Conservation (phyloP, 2,888 invertebrate species). For the Punctoribates punctum region DNA sequence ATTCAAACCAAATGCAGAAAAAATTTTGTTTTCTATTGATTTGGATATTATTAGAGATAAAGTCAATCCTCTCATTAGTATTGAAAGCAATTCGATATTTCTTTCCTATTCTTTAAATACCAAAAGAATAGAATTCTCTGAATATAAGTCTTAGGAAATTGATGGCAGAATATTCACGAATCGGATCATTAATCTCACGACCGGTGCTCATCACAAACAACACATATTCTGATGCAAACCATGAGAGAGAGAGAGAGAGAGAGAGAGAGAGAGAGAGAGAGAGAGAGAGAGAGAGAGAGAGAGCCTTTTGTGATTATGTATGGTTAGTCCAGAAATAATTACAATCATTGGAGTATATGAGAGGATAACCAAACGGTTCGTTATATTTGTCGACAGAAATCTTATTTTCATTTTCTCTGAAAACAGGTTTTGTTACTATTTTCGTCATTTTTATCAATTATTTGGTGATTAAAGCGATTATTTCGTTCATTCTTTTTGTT, state of each 20-base stretch:
- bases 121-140: not conserved
- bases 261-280: not conserved
- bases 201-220: constrained; percentile 11
- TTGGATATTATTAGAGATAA: no score
- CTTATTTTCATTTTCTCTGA: not conserved
- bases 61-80: no score
- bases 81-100: no score
- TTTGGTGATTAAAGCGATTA: constrained; percentile 5
- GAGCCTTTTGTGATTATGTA: no score
- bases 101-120: not conserved
- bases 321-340: no score
- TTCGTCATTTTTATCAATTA: not conserved
- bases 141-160: constrained; percentile 10
- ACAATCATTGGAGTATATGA: not conserved
- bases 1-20: no score
- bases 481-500: not conserved
- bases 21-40: no score
- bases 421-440: not conserved
- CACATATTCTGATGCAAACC: not conserved
- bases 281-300: constrained; percentile 15
- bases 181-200: constrained; percentile 22
- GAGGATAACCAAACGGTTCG: not conserved
- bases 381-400: not conserved
- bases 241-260: not conserved
- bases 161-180: constrained; percentile 13